These are phyloP conservation scores for Campoplex capitator DNA, from an alignment of 2,888 invertebrate genomes.

Conservation along the genomic window DNA sequence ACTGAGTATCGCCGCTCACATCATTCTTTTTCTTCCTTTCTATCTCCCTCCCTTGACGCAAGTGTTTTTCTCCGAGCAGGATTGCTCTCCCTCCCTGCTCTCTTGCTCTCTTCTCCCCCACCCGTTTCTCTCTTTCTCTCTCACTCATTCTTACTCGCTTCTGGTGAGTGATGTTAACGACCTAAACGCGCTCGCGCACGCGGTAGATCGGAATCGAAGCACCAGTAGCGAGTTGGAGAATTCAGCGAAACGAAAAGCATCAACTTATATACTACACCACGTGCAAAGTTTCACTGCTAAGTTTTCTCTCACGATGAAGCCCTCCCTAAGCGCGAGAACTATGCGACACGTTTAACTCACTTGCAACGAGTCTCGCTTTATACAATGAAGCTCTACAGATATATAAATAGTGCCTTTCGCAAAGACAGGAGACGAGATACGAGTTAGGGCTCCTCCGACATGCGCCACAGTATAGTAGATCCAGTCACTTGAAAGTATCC, in stretches of 20 bases:
- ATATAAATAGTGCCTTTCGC: constrained; percentile 37
- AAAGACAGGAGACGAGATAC: constrained; percentile 42
- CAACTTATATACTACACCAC: constrained; percentile 23
- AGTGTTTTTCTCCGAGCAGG: constrained; percentile 8
- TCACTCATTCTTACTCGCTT: constrained; percentile 5
- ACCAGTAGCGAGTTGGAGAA: constrained; percentile 48
- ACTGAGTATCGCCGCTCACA: constrained; percentile 23
- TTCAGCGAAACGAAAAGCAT: constrained; percentile 51
- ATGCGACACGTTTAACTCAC: constrained; percentile 51
- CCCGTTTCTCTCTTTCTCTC: constrained; percentile 6
- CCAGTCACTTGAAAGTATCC: constrained; percentile 54
- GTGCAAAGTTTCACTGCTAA: constrained; percentile 29
- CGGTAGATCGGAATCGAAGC: constrained; percentile 68
- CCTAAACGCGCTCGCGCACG: constrained; percentile 62
- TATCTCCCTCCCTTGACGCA: constrained; percentile 9
- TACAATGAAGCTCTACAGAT: not conserved
- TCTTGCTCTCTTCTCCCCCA: constrained; percentile 24
- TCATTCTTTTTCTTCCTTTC: constrained; percentile 15
- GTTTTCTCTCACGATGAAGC: constrained; percentile 42
- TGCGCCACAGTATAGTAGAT: constrained; percentile 17
- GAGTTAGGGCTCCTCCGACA: constrained; percentile 40
- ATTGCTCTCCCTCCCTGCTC: constrained; percentile 10
- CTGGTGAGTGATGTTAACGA: constrained; percentile 71
- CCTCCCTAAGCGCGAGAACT: constrained; percentile 35
- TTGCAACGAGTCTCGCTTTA: constrained; percentile 5